Percentiles rank a stretch among this genome's conserved stretches.
Evolutionary conservation across 2,113 vertebrate genomes (phyloP).

Genomic region (Arenaria interpres): DNA sequence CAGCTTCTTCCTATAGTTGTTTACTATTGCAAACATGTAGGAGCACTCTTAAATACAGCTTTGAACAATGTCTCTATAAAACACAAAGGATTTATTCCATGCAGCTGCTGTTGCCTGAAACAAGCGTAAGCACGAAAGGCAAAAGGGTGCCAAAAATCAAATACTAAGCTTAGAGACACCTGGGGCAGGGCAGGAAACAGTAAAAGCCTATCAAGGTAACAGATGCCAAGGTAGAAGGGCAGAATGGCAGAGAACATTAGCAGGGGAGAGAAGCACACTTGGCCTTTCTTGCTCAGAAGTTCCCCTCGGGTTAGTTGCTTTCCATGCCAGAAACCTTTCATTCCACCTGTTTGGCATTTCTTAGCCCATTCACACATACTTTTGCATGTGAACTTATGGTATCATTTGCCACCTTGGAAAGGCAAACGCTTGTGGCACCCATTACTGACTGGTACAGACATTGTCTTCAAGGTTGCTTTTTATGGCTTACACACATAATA

Average conservation of each 20-base stretch:
- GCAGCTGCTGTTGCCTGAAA: slow-evolving; percentile 9
- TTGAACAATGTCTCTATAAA: background rate
- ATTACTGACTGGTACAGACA: background rate
- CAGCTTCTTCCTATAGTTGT: background rate
- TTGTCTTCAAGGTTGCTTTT: background rate
- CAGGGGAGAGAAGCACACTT: background rate
- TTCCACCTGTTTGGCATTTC: background rate
- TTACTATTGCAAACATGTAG: background rate
- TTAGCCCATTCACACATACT: background rate
- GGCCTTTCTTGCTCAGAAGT: background rate
- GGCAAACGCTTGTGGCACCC: background rate
- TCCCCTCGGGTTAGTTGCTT: background rate
- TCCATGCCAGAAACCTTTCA: background rate
- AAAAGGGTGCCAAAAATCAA: background rate
- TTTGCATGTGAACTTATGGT: background rate
- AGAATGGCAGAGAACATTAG: background rate
- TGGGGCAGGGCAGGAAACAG: background rate
- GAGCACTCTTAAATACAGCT: background rate
- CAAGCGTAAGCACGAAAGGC: background rate
- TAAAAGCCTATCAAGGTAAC: background rate
- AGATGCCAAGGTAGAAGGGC: background rate
- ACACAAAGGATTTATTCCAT: background rate
- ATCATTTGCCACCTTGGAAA: background rate
- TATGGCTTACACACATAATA: background rate
- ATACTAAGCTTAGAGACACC: background rate